These are phyloP conservation scores for Apodemus sylvaticus DNA, from an alignment of 2,113 vertebrate genomes.

Conservation along the genomic window DNA sequence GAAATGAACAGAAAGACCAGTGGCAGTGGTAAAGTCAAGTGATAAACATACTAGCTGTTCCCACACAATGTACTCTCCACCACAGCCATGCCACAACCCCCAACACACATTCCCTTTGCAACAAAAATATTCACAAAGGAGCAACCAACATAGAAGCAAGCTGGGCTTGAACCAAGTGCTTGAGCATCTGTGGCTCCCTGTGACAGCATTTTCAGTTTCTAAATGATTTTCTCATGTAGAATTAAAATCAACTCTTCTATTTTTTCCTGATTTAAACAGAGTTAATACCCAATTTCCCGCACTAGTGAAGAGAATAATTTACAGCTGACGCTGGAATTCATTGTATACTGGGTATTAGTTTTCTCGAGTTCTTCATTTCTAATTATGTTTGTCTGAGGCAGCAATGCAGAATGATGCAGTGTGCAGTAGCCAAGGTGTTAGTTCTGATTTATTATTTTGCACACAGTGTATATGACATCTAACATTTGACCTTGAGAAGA, in stretches of 20 bases:
- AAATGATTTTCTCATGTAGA: constrained; percentile 45
- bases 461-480: background rate
- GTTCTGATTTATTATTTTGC: background rate
- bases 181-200: background rate
- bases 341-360: constrained; percentile 56
- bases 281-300: constrained; percentile 74
- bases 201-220: background rate
- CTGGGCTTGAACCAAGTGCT: background rate
- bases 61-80: too few species aligned
- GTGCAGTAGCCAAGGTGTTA: background rate
- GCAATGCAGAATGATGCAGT: background rate
- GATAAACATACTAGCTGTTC: background rate
- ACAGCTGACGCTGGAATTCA: constrained; percentile 50
- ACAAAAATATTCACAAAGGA: background rate
- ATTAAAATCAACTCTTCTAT: constrained; percentile 57
- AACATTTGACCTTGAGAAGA: constrained; percentile 48
- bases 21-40: background rate
- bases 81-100: fast-evolving
- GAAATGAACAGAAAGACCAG: background rate
- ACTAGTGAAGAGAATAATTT: constrained; percentile 77
- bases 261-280: constrained; percentile 40
- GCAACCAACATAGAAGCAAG: background rate
- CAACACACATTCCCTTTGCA: background rate
- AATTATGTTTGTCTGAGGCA: constrained; percentile 57
- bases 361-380: constrained; percentile 58